phyloP scores from a whole-genome alignment of 2,797 vertebrate species.

The Periophthalmus magnuspinnatus region DNA sequence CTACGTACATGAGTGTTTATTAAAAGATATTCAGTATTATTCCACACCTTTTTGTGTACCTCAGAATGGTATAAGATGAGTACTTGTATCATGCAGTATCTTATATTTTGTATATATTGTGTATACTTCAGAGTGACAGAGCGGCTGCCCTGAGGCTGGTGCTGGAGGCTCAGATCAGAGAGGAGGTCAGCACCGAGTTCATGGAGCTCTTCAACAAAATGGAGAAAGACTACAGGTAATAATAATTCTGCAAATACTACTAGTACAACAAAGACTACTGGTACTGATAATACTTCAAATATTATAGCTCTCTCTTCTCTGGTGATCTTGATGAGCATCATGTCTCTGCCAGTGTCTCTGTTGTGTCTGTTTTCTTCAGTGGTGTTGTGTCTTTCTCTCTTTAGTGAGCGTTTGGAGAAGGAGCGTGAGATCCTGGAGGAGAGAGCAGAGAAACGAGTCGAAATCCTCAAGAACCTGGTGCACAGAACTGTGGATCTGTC shows the following conservation, averaged over 20 bases:
- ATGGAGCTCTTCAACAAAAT: constrained; percentile 79
- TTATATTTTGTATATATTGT: too few species aligned
- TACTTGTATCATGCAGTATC: too few species aligned
- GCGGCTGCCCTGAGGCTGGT: constrained; percentile 70
- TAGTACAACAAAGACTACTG: too few species aligned
- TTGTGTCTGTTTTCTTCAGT: too few species aligned
- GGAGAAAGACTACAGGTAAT: constrained; percentile 87
- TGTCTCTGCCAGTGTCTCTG: too few species aligned
- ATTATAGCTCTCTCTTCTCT: too few species aligned
- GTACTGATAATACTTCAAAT: neutral
- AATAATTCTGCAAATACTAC: neutral
- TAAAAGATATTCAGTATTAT: too few species aligned
- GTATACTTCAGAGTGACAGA: neutral
- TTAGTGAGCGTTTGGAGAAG: constrained; percentile 79
- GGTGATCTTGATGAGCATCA: too few species aligned
- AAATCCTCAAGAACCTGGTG: constrained; percentile 86
- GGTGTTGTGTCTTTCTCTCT: neutral
- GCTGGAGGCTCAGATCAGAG: constrained; percentile 87
- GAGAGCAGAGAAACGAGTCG: constrained; percentile 82
- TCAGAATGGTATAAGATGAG: too few species aligned
- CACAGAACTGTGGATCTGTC: constrained; percentile 32
- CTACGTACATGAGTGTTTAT: too few species aligned
- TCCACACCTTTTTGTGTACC: too few species aligned
- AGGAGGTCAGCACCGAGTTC: constrained; percentile 86
- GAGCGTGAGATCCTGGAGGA: constrained; percentile 84